These are phyloP conservation scores for Manis javanica DNA, from an alignment of 2,797 vertebrate species.

Conservation along the genomic window DNA sequence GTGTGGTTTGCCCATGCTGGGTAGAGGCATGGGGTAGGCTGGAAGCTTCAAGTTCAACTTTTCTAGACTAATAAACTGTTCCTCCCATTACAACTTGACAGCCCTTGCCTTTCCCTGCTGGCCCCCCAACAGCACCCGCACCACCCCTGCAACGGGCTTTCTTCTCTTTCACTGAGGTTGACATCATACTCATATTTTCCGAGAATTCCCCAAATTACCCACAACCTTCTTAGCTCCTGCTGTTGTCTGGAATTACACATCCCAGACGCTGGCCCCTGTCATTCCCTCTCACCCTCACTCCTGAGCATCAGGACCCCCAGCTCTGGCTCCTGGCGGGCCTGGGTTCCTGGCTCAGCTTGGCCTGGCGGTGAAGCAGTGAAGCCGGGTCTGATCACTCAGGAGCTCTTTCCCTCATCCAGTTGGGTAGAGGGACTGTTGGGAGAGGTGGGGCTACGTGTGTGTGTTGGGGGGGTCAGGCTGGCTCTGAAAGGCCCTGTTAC, in stretches of 20 bases:
- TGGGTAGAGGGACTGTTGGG: not conserved
- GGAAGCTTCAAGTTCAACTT: slow-evolving; percentile 51
- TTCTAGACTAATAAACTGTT: slow-evolving; percentile 53
- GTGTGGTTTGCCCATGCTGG: not conserved
- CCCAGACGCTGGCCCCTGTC: not conserved
- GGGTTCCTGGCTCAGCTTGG: not conserved
- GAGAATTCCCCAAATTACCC: slow-evolving; percentile 54
- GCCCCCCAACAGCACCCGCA: too few species aligned
- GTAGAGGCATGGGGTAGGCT: not conserved
- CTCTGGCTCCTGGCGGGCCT: not conserved
- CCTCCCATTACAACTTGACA: not conserved
- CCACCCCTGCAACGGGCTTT: not conserved
- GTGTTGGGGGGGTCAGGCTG: not conserved
- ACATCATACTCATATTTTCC: slow-evolving; percentile 64
- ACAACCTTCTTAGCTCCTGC: slow-evolving; percentile 35
- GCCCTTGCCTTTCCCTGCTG: not conserved
- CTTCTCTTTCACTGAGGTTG: slow-evolving; percentile 10
- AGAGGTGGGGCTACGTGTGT: not conserved
- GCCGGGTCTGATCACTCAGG: not conserved
- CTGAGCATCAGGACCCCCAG: not conserved
- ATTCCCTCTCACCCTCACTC: not conserved
- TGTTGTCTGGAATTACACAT: slow-evolving; percentile 53
- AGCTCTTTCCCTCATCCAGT: not conserved
- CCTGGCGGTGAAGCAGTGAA: not conserved
- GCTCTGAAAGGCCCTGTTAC: not conserved